phyloP scores from a whole-genome alignment of 2,113 vertebrate genomes.

The Diadophis punctatus region DNA sequence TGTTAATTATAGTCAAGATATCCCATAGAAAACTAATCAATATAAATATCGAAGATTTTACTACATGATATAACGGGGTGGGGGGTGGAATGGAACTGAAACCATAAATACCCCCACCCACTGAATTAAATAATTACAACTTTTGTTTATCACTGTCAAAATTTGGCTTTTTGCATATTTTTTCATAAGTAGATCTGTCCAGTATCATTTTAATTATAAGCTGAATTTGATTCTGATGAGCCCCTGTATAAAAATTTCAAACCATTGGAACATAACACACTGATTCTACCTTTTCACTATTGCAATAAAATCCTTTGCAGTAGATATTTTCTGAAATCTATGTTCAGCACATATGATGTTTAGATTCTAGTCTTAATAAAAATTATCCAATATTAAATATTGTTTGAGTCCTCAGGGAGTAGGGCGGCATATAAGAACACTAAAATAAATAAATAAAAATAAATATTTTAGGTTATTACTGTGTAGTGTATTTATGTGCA shows the following conservation, averaged over 20 bases:
- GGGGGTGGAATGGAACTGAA: neutral
- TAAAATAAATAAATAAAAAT: too few species aligned
- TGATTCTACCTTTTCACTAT: neutral
- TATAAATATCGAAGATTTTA: neutral
- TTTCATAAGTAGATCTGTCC: neutral
- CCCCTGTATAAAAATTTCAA: neutral
- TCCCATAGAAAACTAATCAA: neutral
- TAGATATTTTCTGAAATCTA: neutral
- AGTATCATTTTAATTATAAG: neutral
- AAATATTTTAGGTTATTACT: conserved; percentile 20
- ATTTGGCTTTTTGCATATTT: neutral
- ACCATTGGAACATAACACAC: neutral
- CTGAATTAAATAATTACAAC: neutral
- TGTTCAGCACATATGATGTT: neutral
- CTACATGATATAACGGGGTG: neutral
- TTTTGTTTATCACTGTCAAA: neutral
- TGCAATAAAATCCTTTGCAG: neutral
- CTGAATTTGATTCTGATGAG: neutral
- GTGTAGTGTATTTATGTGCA: neutral
- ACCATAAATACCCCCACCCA: neutral
- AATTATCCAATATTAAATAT: neutral
- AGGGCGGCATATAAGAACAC: too few species aligned
- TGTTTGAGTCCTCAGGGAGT: too few species aligned
- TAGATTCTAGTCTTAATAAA: neutral
- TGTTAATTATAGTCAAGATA: neutral